A percentile compares a stretch with the other conserved stretches of the same genome.
Evolutionary conservation across 2,113 vertebrate species (phyloP).

Genomic region (Plecotus auritus): DNA sequence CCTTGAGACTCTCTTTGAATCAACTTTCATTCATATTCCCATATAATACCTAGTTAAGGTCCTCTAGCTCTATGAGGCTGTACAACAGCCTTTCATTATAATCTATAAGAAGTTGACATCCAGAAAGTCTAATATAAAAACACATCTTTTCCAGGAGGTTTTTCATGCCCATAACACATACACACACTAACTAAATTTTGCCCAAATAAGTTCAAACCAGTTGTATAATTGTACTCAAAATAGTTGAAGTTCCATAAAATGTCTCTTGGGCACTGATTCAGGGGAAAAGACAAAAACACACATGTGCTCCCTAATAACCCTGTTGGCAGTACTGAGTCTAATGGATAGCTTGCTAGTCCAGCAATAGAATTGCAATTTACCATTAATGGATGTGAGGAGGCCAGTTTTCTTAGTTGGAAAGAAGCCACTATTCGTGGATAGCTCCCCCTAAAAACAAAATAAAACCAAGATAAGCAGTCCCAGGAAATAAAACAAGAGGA

Average conservation of each 20-base stretch:
- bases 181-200: not conserved
- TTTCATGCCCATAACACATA: not conserved
- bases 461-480: not conserved
- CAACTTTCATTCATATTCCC: not conserved
- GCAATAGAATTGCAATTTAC: not conserved
- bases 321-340: slow-evolving; percentile 18
- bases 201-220: slow-evolving; percentile 31
- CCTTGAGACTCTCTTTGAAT: not conserved
- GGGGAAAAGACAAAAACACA: not conserved
- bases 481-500: slow-evolving; percentile 29
- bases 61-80: not conserved
- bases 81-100: not conserved
- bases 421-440: not conserved
- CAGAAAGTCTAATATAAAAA: slow-evolving; percentile 21
- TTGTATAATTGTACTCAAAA: slow-evolving; percentile 26
- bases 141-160: not conserved
- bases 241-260: slow-evolving; percentile 7
- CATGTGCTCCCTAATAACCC: slow-evolving; percentile 5
- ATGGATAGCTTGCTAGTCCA: not conserved
- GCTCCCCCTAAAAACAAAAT: not conserved
- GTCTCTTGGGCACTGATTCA: not conserved
- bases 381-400: slow-evolving; percentile 28
- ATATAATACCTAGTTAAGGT: not conserved
- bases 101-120: not conserved
- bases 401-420: not conserved